Evolutionary conservation across 1,140 invertebrate genomes (phyloP).

Genomic region (Lasioglossum baleicum): DNA sequence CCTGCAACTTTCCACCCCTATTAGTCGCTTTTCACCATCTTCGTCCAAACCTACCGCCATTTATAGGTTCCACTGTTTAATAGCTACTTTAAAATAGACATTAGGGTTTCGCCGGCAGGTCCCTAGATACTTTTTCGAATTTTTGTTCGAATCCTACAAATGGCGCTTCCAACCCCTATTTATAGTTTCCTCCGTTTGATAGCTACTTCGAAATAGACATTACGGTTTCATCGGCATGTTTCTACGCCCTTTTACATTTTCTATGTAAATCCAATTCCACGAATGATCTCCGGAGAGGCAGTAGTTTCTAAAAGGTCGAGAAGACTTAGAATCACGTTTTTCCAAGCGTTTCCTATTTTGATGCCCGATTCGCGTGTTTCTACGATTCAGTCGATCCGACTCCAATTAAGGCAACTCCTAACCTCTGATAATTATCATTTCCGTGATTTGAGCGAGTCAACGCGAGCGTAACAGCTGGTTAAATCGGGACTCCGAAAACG

Average conservation of each 20-base stretch:
- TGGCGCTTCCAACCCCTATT: not conserved
- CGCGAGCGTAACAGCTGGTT: not conserved
- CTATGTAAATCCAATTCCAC: too few species aligned
- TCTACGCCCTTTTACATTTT: too few species aligned
- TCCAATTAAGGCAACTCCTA: not conserved
- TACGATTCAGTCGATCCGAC: not conserved
- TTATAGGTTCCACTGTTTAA: not conserved
- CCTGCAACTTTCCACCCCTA: not conserved
- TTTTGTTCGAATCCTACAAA: too few species aligned
- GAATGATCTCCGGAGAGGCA: not conserved
- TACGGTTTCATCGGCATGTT: not conserved
- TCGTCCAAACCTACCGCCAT: not conserved
- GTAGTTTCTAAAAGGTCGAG: not conserved
- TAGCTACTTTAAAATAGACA: not conserved
- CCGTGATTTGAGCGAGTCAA: not conserved
- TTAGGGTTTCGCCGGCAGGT: not conserved
- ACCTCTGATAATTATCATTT: constrained; percentile 1
- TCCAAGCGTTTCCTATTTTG: not conserved
- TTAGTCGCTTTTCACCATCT: not conserved
- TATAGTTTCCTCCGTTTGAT: not conserved
- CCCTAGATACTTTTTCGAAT: too few species aligned
- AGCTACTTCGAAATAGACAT: not conserved
- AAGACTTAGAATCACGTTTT: not conserved
- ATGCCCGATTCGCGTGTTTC: not conserved
- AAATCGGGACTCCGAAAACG: not conserved